These are phyloP conservation scores for Habroteleia sp. DNA, from an alignment of 2,888 invertebrate genomes.

Conservation along the genomic window DNA sequence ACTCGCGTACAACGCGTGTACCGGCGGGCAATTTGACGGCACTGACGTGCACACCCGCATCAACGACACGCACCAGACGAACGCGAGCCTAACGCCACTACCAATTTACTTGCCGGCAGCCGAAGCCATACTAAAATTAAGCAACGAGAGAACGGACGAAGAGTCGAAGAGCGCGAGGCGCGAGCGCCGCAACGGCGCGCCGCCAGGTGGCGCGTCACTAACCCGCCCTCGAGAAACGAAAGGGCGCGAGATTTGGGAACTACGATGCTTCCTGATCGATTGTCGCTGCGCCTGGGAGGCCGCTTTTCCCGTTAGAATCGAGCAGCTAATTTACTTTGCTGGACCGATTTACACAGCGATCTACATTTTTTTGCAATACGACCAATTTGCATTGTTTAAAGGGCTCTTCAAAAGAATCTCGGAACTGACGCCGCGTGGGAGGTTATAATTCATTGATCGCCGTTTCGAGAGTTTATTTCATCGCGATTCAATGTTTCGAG, in stretches of 20 bases:
- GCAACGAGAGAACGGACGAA: constrained; percentile 13
- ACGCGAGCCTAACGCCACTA: constrained; percentile 61
- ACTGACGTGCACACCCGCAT: constrained; percentile 54
- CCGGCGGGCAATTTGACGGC: constrained; percentile 43
- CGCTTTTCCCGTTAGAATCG: not conserved
- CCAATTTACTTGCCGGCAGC: constrained; percentile 73
- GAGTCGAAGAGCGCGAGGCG: constrained; percentile 5
- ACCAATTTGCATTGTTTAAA: no score
- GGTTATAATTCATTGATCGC: no score
- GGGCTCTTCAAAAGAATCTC: no score
- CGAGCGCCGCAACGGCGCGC: constrained; percentile 13
- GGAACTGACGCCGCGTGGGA: no score
- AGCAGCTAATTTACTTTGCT: constrained; percentile 6
- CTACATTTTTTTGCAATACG: no score
- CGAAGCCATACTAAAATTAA: constrained; percentile 73
- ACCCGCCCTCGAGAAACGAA: constrained; percentile 32
- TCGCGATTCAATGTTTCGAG: no score
- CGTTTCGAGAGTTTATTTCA: no score
- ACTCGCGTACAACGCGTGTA: constrained; percentile 54
- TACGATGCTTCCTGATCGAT: constrained; percentile 31
- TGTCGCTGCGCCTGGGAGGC: constrained; percentile 11
- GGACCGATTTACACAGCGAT: constrained; percentile 4
- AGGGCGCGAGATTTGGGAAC: constrained; percentile 56
- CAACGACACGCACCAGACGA: constrained; percentile 66
- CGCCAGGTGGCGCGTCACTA: constrained; percentile 38